Percentiles rank a stretch among this genome's conserved stretches.
Evolutionary conservation across 2,888 invertebrate species (phyloP).

Genomic region (Aleiodes alternator): DNA sequence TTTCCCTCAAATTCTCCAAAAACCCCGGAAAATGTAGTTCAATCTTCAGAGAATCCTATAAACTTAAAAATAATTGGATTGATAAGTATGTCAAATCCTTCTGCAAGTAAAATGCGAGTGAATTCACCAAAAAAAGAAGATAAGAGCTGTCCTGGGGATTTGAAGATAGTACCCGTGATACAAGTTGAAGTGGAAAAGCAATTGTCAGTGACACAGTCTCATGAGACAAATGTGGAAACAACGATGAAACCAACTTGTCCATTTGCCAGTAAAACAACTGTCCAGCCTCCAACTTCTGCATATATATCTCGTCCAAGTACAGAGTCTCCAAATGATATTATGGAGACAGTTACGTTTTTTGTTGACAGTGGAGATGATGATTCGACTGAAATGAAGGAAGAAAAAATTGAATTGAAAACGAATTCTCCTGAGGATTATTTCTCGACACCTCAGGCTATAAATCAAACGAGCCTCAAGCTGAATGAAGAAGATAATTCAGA

Average conservation of each 20-base stretch:
- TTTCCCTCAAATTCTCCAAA: not conserved
- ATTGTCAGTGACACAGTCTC: not conserved
- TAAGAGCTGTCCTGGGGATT: not conserved
- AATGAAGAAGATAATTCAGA: not conserved
- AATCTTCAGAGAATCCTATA: slow-evolving; percentile 25
- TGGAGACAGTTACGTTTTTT: not conserved
- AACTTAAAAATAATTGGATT: slow-evolving; percentile 46
- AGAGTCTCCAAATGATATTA: slow-evolving; percentile 3
- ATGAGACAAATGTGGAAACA: slow-evolving; percentile 9
- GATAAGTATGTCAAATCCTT: slow-evolving; percentile 40
- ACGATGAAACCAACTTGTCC: not conserved
- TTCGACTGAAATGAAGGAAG: not conserved
- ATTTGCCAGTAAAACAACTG: not conserved
- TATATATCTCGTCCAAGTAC: not conserved
- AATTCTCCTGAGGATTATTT: too few species aligned
- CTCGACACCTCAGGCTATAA: too few species aligned
- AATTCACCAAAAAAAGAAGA: not conserved
- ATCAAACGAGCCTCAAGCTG: too few species aligned
- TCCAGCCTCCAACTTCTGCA: not conserved
- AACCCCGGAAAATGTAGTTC: not conserved
- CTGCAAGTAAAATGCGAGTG: not conserved
- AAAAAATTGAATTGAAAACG: too few species aligned
- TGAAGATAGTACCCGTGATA: slow-evolving; percentile 44
- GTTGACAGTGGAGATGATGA: slow-evolving; percentile 26
- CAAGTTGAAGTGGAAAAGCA: slow-evolving; percentile 48